Percentiles rank a stretch among this genome's conserved stretches.
phyloP scores from a whole-genome alignment of 2,888 invertebrate species.

The Lampropteryx suffumata region DNA sequence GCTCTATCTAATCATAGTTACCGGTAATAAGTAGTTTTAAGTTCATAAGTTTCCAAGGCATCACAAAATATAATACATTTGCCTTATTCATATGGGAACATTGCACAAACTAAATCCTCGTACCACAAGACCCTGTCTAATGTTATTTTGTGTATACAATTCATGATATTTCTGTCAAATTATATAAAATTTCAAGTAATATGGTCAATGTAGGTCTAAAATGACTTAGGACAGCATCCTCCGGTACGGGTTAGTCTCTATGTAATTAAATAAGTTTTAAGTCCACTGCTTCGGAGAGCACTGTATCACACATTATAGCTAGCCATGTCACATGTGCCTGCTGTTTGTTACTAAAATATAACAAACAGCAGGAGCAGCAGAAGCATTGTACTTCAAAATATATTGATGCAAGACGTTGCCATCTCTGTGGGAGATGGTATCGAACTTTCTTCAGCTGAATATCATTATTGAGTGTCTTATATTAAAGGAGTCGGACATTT shows the following conservation, averaged over 20 bases:
- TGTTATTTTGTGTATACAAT: neutral
- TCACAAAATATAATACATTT: conserved; percentile 19
- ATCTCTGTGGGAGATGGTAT: no score
- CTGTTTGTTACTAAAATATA: conserved; percentile 3
- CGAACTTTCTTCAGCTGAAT: no score
- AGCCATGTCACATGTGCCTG: neutral
- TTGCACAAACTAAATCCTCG: conserved; percentile 7
- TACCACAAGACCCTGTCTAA: conserved; percentile 1
- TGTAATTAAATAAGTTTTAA: conserved; percentile 5
- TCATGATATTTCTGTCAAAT: no score
- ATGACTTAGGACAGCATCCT: neutral
- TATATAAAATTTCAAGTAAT: no score
- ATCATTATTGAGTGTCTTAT: no score
- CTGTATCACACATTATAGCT: conserved; percentile 20
- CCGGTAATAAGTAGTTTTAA: conserved; percentile 1
- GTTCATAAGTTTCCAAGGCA: conserved; percentile 11
- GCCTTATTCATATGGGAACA: conserved; percentile 10
- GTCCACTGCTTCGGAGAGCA: conserved; percentile 4
- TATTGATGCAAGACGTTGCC: no score
- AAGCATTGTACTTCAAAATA: no score
- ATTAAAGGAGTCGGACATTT: no score
- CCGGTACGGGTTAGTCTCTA: neutral
- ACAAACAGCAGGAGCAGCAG: no score
- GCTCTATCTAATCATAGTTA: conserved; percentile 1
- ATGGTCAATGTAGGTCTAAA: no score